These are phyloP conservation scores for Hyles euphorbiae DNA, from an alignment of 1,140 invertebrate species.

Conservation along the genomic window DNA sequence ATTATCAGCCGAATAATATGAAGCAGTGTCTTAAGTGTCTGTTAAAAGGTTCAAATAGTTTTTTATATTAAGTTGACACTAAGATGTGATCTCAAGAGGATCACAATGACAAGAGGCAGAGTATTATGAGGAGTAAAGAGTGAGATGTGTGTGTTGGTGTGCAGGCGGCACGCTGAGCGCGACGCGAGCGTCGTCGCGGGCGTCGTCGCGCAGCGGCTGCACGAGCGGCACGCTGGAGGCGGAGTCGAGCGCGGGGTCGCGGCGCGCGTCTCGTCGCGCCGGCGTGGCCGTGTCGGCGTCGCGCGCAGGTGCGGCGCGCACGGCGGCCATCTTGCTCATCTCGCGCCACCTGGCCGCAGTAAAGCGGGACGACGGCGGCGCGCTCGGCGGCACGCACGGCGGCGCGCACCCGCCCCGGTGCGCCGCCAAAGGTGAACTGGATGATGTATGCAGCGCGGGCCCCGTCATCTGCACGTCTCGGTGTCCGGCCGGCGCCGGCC, in stretches of 20 bases:
- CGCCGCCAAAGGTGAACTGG: constrained; percentile 74
- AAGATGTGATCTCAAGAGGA: too few relatives aligned
- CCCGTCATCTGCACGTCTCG: constrained; percentile 75
- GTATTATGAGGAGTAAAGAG: not conserved
- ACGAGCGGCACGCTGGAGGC: constrained; percentile 76
- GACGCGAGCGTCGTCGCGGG: constrained; percentile 79
- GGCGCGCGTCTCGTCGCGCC: constrained; percentile 77
- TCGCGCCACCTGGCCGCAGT: constrained; percentile 85
- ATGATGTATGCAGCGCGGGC: constrained; percentile 70
- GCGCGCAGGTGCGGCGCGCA: constrained; percentile 90
- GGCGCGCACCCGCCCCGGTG: constrained; percentile 71
- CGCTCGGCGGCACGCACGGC: constrained; percentile 21
- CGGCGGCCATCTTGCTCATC: constrained; percentile 93
- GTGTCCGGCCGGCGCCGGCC: constrained; percentile 48
- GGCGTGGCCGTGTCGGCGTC: constrained; percentile 83
- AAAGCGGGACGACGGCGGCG: constrained; percentile 62
- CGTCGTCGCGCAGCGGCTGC: constrained; percentile 80
- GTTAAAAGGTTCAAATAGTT: too few relatives aligned
- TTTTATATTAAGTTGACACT: too few relatives aligned
- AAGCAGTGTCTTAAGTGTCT: too few relatives aligned
- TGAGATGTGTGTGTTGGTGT: not conserved
- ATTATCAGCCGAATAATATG: too few relatives aligned
- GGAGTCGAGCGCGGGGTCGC: constrained; percentile 74
- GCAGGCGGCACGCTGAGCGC: constrained; percentile 77
- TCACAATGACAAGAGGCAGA: too few relatives aligned